Evolutionary conservation across 2,888 invertebrate genomes (phyloP).

Genomic region (Ceriagrion tenellum): DNA sequence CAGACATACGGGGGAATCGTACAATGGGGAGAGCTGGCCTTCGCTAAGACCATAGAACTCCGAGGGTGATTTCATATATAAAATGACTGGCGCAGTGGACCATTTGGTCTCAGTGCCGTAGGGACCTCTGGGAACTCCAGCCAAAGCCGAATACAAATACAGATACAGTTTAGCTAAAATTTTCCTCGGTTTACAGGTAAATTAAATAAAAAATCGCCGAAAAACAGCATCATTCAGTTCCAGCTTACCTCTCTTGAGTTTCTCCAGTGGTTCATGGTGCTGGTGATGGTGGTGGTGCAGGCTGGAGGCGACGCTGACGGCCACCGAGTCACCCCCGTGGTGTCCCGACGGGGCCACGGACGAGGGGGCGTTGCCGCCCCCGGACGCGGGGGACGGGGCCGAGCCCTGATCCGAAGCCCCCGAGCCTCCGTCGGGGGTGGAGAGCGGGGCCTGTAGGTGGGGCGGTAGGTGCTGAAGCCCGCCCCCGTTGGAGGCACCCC

Average conservation of each 20-base stretch:
- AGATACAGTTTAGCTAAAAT: too few relatives aligned
- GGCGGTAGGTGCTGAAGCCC: constrained; percentile 51
- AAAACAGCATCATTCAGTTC: constrained; percentile 6
- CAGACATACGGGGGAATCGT: too few relatives aligned
- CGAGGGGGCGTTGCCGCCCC: constrained; percentile 52
- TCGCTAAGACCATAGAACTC: too few relatives aligned
- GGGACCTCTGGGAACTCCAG: too few relatives aligned
- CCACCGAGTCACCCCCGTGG: constrained; percentile 45
- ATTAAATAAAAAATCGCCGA: too few relatives aligned
- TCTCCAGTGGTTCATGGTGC: constrained; percentile 88
- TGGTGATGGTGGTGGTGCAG: constrained; percentile 80
- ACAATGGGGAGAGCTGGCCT: too few relatives aligned
- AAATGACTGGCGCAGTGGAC: too few relatives aligned
- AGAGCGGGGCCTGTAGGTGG: constrained; percentile 56
- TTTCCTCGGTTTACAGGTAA: too few relatives aligned
- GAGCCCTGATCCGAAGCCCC: constrained; percentile 69
- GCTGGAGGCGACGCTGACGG: constrained; percentile 73
- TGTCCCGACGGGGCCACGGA: constrained; percentile 49
- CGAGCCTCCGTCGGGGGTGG: constrained; percentile 47
- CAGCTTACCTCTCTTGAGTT: constrained; percentile 85
- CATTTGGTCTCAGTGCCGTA: too few relatives aligned
- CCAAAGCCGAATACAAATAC: too few relatives aligned
- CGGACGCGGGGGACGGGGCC: constrained; percentile 69
- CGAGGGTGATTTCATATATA: too few relatives aligned
- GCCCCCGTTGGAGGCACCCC: constrained; percentile 34